Base-by-base conservation (phyloP, 2,113 vertebrate genomes). In the Cephalophus harveyi region DNA sequence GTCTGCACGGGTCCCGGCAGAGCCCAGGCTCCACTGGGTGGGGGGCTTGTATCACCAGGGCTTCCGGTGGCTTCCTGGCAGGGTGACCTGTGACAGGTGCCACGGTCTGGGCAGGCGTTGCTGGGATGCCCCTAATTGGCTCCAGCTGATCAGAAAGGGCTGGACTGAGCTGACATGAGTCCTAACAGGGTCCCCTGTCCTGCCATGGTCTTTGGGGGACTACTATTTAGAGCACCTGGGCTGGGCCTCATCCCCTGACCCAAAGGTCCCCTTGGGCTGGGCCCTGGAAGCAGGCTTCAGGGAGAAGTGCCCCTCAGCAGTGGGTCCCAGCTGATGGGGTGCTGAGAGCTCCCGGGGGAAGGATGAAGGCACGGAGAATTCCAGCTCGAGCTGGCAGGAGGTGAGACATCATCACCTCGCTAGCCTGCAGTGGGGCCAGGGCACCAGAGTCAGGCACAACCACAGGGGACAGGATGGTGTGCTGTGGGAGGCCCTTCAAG, bases 151-250 rank as follows among this genome's bases (percentile, higher is more conserved):
- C 3, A 5, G 30, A 52, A 87, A n/a, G 62, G 40, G 25, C 78
- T 11, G 11, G 25, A 2, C 19, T 6, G 19, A 55, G 36, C n/a
- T 43, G 27, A 4, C 1, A 7, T 2, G 15, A 40, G 52, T 27
- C 33, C 30, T n/a, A 33, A 14, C 19, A 2, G 40, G 43, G 48
- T 23, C 17, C 50, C 17, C 50, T 5, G 9, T 36, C 67, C 52
- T 4, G 1, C 85, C 2, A 0, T 7, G 19, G 36, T 87, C 19
- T 54, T 30, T 27, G 4, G 4, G 16, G 46, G 7, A 3, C 46
- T 52, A 17, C n/a, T 54, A 64, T 6, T 19, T 88, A 57, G 27
- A 59, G 54, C 2, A 1, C 25, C 52, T 8, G 0, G 15, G 15
- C 43, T 48, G 50, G 81, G 36, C 14, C 28, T 59, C 10, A 0